Conservation (phyloP, 2,888 invertebrate species). For the Camponotus fellah region DNA sequence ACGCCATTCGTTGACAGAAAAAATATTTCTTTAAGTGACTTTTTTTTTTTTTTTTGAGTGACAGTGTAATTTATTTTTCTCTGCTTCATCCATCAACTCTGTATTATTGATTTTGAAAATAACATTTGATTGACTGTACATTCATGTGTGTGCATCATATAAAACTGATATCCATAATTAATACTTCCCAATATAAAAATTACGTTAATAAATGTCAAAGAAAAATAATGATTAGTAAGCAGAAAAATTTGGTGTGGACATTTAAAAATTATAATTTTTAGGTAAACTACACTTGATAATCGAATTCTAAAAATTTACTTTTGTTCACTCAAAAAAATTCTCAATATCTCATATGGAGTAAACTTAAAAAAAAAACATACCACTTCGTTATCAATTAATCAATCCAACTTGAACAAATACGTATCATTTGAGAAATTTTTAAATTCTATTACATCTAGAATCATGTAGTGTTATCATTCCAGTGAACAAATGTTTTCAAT, state of each 20-base stretch:
- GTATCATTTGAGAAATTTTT: slow-evolving; percentile 13
- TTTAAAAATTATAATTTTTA: background rate
- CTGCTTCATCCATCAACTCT: slow-evolving; percentile 6
- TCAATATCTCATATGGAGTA: background rate
- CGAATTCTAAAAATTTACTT: background rate
- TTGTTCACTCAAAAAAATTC: background rate
- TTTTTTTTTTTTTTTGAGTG: slow-evolving; percentile 26
- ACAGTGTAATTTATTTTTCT: slow-evolving; percentile 7
- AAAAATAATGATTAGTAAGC: slow-evolving; percentile 16
- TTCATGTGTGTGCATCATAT: background rate
- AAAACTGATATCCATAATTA: background rate
- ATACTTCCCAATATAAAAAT: background rate
- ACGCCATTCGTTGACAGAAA: slow-evolving; percentile 18
- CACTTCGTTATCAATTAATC: slow-evolving; percentile 24
- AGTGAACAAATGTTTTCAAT: slow-evolving; percentile 60
- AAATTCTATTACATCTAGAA: slow-evolving; percentile 27
- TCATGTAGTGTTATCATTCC: slow-evolving; percentile 56
- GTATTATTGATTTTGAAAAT: slow-evolving; percentile 2
- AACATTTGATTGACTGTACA: background rate
- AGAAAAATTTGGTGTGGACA: background rate
- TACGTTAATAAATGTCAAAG: background rate
- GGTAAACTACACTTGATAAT: background rate
- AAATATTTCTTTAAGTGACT: slow-evolving; percentile 27
- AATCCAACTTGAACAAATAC: slow-evolving; percentile 15
- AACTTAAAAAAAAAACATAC: slow-evolving; percentile 25